Percentiles rank a stretch among this genome's conserved stretches.
phyloP scores from a whole-genome alignment of 2,113 vertebrate species.

The Cryptotis parvus region DNA sequence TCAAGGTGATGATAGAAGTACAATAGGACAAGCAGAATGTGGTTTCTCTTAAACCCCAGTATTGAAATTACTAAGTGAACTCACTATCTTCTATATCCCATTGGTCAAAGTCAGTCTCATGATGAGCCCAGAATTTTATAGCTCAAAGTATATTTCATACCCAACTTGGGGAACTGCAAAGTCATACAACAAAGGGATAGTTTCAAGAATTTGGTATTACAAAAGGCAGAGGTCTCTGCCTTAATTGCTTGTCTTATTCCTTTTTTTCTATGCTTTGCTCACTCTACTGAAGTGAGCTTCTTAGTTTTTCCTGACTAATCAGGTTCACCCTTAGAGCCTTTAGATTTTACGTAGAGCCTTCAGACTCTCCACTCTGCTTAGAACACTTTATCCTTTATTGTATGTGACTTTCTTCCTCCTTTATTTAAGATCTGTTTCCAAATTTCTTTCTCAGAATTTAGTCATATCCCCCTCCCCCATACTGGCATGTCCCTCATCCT shows the following conservation, averaged over 20 bases:
- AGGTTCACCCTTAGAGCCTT: neutral
- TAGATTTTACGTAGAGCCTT: no score
- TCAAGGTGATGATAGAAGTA: neutral
- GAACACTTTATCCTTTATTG: neutral
- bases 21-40: neutral
- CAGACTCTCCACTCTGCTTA: neutral
- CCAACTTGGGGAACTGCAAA: neutral
- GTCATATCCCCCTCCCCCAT: neutral
- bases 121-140: neutral
- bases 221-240: neutral
- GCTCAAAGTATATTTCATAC: neutral
- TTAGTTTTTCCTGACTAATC: neutral
- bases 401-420: neutral
- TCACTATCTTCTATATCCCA: neutral
- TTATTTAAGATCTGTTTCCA: neutral
- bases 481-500: neutral
- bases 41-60: neutral
- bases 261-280: neutral
- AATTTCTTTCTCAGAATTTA: neutral
- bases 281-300: neutral
- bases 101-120: neutral
- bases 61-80: neutral
- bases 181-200: neutral
- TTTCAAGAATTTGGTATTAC: neutral
- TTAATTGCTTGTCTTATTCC: neutral